These are phyloP conservation scores for Meiosimyza platycephala DNA, from an alignment of 2,888 invertebrate genomes.

Conservation along the genomic window DNA sequence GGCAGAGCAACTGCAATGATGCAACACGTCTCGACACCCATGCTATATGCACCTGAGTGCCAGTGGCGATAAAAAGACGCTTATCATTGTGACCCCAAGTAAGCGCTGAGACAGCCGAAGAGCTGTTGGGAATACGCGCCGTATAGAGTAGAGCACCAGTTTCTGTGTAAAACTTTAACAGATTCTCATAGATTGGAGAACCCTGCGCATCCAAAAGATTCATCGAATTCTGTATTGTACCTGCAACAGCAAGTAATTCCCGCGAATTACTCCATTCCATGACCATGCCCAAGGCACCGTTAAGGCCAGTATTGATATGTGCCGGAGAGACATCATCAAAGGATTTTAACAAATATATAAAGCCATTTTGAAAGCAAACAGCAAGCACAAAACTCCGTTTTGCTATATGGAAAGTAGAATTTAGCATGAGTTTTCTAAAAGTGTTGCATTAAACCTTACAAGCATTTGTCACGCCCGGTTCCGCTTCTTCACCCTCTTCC, in stretches of 20 bases:
- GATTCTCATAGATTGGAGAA: constrained; percentile 77
- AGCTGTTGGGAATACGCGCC: constrained; percentile 80
- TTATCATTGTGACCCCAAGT: constrained; percentile 99
- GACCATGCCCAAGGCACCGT: constrained; percentile 79
- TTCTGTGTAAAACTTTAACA: constrained; percentile 92
- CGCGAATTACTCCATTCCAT: constrained; percentile 98
- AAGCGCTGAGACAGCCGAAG: constrained; percentile 86
- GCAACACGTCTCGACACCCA: constrained; percentile 93
- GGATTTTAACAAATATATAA: constrained; percentile 86
- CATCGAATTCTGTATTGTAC: constrained; percentile 70
- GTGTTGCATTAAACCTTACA: constrained; percentile 51
- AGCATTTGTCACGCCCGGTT: constrained; percentile 71
- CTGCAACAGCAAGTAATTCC: constrained; percentile 91
- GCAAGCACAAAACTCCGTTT: constrained; percentile 83
- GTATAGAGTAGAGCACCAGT: constrained; percentile 85
- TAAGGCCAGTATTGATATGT: constrained; percentile 81
- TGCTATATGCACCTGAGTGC: constrained; percentile 91
- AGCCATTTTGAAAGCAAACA: constrained; percentile 90
- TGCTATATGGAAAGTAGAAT: constrained; percentile 60
- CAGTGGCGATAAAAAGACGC: constrained; percentile 92
- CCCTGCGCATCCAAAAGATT: constrained; percentile 60
- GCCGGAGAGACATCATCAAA: constrained; percentile 95
- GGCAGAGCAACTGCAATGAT: constrained; percentile 88
- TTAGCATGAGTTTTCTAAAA: background rate
- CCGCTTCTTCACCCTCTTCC: constrained; percentile 89